phyloP scores from a whole-genome alignment of 2,888 invertebrate species.

The Imbricaverruca yamaguchii region DNA sequence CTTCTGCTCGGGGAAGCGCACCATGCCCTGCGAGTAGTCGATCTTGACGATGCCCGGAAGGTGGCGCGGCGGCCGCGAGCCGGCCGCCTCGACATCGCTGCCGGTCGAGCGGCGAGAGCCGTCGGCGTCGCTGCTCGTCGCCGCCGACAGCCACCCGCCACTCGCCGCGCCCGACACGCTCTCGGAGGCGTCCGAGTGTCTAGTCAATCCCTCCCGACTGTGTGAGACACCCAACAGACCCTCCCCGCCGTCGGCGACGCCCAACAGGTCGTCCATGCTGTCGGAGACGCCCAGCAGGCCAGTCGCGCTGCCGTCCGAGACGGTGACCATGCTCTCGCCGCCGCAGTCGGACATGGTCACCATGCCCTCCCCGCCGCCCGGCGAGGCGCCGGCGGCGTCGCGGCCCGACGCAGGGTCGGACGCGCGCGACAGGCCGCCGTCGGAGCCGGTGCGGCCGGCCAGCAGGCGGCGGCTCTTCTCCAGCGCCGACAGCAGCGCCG shows the following conservation, averaged over 20 bases:
- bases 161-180: not conserved
- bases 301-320: no score
- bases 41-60: constrained; percentile 12
- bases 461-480: no score
- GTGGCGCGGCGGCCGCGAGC: not conserved
- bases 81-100: not conserved
- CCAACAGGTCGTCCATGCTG: no score
- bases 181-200: not conserved
- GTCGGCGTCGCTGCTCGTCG: not conserved
- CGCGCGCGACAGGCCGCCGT: no score
- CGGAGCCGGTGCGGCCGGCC: no score
- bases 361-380: not conserved
- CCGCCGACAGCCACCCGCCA: not conserved
- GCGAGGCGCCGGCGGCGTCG: not conserved
- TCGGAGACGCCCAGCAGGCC: no score
- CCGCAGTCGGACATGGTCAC: not conserved
- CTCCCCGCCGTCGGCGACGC: no score
- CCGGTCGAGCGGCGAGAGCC: not conserved
- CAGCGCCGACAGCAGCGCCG: no score
- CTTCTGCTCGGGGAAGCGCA: constrained; percentile 1
- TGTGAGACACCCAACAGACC: no score
- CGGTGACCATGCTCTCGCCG: no score
- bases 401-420: no score
- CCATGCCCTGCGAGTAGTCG: constrained; percentile 9
- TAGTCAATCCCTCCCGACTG: no score